phyloP scores from a whole-genome alignment of 2,888 invertebrate genomes.

The Macaria notata region DNA sequence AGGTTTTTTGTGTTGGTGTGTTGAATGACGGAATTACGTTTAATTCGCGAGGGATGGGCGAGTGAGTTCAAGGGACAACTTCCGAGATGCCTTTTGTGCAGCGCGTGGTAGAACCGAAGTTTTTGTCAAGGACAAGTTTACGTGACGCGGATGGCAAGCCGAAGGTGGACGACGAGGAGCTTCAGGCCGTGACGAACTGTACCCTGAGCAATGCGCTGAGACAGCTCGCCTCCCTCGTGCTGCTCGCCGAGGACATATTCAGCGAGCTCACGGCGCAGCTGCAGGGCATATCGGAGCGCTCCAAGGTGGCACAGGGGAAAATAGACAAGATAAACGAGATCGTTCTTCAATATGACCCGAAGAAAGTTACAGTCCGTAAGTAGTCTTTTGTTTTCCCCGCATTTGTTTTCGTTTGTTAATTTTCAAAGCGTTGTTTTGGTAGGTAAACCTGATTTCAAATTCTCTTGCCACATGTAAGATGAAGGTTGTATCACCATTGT shows the following conservation, averaged over 20 bases:
- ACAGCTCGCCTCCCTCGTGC: conserved; percentile 92
- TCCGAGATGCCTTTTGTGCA: conserved; percentile 93
- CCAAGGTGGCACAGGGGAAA: conserved; percentile 86
- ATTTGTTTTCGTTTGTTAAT: too few relatives aligned
- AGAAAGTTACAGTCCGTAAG: conserved; percentile 97
- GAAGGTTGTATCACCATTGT: too few relatives aligned
- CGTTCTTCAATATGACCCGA: conserved; percentile 90
- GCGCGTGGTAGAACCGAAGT: conserved; percentile 91
- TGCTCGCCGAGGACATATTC: conserved; percentile 93
- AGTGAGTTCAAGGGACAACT: conserved; percentile 65
- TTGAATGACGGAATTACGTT: conserved; percentile 75
- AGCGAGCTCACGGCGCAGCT: conserved; percentile 90
- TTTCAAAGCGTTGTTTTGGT: too few relatives aligned
- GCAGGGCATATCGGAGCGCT: conserved; percentile 87
- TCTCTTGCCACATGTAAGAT: too few relatives aligned
- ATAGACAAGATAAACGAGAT: conserved; percentile 87
- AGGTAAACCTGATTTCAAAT: too few relatives aligned
- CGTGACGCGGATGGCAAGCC: conserved; percentile 83
- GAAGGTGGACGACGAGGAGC: conserved; percentile 86
- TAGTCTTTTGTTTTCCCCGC: conserved; percentile 52
- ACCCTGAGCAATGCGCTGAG: conserved; percentile 92
- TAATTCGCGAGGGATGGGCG: conserved; percentile 76
- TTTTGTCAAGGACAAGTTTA: conserved; percentile 86
- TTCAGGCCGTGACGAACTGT: conserved; percentile 93
- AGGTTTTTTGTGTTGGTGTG: conserved; percentile 79